Evolutionary conservation across 2,888 invertebrate genomes (phyloP).

Genomic region (Cephus pulcher): DNA sequence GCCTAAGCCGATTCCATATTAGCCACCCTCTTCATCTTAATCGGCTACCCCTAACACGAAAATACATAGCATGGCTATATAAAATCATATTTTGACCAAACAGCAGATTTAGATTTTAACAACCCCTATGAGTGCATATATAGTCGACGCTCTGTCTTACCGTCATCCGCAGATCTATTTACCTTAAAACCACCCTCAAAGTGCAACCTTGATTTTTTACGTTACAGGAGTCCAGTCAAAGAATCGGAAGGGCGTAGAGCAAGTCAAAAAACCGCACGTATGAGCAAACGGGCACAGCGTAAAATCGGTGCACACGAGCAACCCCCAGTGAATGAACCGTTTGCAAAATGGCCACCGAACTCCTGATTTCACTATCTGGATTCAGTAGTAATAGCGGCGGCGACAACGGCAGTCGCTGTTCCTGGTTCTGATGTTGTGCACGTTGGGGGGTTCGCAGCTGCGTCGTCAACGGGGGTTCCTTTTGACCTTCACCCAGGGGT

Average conservation of each 20-base stretch:
- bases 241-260: neutral
- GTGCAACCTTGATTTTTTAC: neutral
- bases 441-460: conserved; percentile 29
- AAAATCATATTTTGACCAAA: neutral
- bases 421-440: conserved; percentile 29
- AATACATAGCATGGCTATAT: neutral
- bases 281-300: conserved; percentile 42
- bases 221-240: neutral
- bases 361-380: conserved; percentile 18
- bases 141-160: neutral
- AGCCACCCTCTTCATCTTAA: conserved; percentile 18
- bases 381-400: neutral
- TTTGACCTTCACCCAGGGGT: conserved; percentile 39
- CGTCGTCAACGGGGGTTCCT: conserved; percentile 5
- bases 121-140: neutral
- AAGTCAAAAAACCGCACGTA: conserved; percentile 40
- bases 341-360: conserved; percentile 55
- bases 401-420: conserved; percentile 1
- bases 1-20: conserved; percentile 54
- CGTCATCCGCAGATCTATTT: neutral
- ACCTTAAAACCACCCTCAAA: neutral
- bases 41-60: neutral
- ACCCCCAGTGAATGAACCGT: conserved; percentile 36
- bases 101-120: neutral
- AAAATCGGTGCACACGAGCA: conserved; percentile 48